Evolutionary conservation across 2,113 vertebrate species (phyloP).

Genomic region (chimpanzee (Pan troglodytes)): DNA sequence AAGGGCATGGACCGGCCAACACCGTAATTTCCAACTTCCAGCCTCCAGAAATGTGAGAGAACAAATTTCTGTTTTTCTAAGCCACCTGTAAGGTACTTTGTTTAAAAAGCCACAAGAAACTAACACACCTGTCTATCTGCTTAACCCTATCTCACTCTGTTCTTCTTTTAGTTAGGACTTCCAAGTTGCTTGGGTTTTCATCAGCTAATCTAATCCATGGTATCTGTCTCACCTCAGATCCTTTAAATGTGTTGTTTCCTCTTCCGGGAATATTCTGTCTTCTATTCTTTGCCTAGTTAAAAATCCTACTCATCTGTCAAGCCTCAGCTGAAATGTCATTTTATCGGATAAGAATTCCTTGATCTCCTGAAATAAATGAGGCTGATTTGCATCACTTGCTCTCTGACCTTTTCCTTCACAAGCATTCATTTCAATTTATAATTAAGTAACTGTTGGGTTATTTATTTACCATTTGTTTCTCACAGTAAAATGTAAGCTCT

Average conservation of each 20-base stretch:
- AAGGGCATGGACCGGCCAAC: not conserved
- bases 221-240: not conserved
- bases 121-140: not conserved
- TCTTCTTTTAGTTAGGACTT: not conserved
- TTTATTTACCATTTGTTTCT: not conserved
- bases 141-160: accelerated
- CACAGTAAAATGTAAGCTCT: not conserved
- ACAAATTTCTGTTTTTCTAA: not conserved
- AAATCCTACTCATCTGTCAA: not conserved
- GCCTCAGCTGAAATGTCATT: constrained; percentile 7
- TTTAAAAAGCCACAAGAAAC: not conserved
- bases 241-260: not conserved
- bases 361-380: constrained; percentile 7
- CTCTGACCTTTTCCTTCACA: constrained; percentile 31
- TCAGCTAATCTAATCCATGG: too few relatives aligned
- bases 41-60: not conserved
- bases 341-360: constrained; percentile 34
- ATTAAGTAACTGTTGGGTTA: not conserved
- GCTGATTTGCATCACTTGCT: not conserved
- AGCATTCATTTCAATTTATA: not conserved
- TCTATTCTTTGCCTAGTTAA: not conserved
- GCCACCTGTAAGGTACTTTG: not conserved
- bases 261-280: not conserved
- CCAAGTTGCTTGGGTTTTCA: not conserved
- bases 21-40: not conserved